A percentile compares a stretch with the other conserved stretches of the same genome.
phyloP scores from a whole-genome alignment of 2,113 vertebrate genomes.

The Petroica traversi region DNA sequence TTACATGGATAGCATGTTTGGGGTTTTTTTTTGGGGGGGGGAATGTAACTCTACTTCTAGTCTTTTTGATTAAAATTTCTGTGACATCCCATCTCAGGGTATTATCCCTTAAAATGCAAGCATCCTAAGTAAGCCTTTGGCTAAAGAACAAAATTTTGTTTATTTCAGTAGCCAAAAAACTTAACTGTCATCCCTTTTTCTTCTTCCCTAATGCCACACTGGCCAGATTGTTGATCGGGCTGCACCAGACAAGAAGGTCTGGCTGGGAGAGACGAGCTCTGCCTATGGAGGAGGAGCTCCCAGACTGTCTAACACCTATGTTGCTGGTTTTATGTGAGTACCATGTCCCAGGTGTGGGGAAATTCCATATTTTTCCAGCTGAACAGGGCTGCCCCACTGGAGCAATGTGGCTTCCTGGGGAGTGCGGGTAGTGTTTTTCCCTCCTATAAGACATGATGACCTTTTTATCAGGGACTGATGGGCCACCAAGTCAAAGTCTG shows the following conservation, averaged over 20 bases:
- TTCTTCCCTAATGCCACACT: background rate
- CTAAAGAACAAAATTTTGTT: background rate
- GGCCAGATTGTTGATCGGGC: conserved; percentile 69
- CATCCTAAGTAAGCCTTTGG: rapidly evolving
- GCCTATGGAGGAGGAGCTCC: conserved; percentile 90
- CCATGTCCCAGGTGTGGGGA: background rate
- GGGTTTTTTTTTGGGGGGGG: rapidly evolving
- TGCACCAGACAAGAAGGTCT: conserved; percentile 82
- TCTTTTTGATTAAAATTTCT: background rate
- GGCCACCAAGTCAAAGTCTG: background rate
- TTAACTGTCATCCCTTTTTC: background rate
- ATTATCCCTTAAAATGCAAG: background rate
- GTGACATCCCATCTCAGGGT: background rate
- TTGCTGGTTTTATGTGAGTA: conserved; percentile 94
- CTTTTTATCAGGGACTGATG: background rate
- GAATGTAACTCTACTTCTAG: background rate
- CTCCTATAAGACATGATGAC: background rate
- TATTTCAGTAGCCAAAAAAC: background rate
- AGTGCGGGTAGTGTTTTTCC: background rate
- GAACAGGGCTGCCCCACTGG: rapidly evolving
- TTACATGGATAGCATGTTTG: background rate
- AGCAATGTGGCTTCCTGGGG: rapidly evolving
- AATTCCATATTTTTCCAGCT: background rate
- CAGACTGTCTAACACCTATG: conserved; percentile 86
- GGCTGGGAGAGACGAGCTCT: conserved; percentile 95